Conservation (phyloP, 2,888 invertebrate species). For the Rhabditophanes sp. region DNA sequence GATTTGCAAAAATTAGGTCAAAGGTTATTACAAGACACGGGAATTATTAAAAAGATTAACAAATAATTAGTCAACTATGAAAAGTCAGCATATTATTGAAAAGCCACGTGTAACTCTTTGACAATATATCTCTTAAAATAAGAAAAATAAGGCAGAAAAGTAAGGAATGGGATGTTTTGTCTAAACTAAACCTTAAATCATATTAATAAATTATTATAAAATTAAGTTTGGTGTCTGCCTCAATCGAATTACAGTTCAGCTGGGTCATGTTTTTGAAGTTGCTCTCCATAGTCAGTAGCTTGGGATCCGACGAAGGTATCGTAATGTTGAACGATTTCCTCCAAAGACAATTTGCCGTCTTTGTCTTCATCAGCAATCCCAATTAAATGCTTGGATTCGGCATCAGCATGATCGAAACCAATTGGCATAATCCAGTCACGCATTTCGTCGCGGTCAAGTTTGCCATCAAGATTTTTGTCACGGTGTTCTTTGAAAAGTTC, state of each 20-base stretch:
- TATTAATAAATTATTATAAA: no score
- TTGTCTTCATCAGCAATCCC: constrained; percentile 78
- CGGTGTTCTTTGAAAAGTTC: constrained; percentile 72
- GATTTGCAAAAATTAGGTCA: no score
- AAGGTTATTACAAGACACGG: no score
- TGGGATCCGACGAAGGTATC: constrained; percentile 91
- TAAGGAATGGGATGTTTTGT: no score
- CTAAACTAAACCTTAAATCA: no score
- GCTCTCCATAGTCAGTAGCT: constrained; percentile 95
- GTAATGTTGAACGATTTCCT: constrained; percentile 79
- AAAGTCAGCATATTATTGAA: no score
- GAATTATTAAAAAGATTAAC: no score
- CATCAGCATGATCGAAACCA: constrained; percentile 89
- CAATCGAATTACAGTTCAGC: constrained; percentile 43
- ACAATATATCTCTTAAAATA: no score
- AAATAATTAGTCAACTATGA: no score
- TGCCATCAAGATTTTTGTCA: constrained; percentile 66
- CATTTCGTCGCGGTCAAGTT: constrained; percentile 64
- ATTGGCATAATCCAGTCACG: constrained; percentile 82
- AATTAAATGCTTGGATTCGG: constrained; percentile 83
- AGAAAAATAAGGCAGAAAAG: no score
- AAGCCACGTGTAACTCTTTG: no score
- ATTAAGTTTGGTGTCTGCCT: no score
- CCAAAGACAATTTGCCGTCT: constrained; percentile 71
- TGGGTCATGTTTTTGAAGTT: constrained; percentile 70